A percentile compares a stretch with the other conserved stretches of the same genome.
Conservation (phyloP, 2,113 vertebrate genomes). For the Stegostoma tigrinum region DNA sequence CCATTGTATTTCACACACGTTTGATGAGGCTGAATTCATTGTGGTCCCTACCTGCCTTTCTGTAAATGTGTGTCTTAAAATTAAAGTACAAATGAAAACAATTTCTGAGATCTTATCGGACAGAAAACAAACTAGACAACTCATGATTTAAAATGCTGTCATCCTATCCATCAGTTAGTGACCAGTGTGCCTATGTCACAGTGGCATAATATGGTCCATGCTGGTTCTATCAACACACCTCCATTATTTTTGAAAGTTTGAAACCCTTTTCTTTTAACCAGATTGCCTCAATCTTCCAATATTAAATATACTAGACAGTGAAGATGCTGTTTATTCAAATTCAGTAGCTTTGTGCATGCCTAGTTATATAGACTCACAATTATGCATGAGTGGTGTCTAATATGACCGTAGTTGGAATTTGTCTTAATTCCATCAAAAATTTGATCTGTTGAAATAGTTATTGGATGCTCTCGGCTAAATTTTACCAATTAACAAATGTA, state of each 20-base stretch:
- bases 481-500: neutral
- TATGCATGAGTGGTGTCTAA: neutral
- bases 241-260: neutral
- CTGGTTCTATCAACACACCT: neutral
- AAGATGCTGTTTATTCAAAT: neutral
- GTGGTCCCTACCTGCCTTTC: neutral
- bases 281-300: neutral
- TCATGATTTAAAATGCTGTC: neutral
- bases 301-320: neutral
- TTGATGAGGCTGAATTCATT: neutral
- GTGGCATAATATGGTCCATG: neutral
- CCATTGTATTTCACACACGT: neutral
- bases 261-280: neutral
- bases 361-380: neutral
- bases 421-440: neutral
- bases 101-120: neutral
- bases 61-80: neutral
- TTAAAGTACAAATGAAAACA: neutral
- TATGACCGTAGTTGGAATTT: neutral
- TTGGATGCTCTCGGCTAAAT: neutral
- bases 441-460: neutral
- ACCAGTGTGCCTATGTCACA: neutral
- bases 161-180: neutral
- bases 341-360: neutral
- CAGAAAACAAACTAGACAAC: neutral